Evolutionary conservation across 2,888 invertebrate genomes (phyloP).

Genomic region (Nomada flava): DNA sequence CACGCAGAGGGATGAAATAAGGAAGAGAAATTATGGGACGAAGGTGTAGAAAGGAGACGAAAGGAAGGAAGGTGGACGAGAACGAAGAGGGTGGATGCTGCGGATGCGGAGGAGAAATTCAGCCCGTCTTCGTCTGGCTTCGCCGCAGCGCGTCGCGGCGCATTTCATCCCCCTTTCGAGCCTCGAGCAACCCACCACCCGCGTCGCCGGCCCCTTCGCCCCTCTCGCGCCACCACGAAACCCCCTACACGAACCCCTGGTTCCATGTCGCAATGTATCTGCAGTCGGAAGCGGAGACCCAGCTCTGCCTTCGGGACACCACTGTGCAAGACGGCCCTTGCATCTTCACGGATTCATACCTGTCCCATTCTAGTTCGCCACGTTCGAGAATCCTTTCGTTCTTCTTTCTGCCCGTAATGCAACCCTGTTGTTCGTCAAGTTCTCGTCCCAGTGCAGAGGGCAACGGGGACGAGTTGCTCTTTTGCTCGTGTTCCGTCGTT

Average conservation of each 20-base stretch:
- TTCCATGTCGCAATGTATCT: constrained; percentile 83
- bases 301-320: constrained; percentile 58
- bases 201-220: constrained; percentile 49
- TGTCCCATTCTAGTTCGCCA: too few relatives aligned
- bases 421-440: not conserved
- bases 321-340: constrained; percentile 28
- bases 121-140: constrained; percentile 67
- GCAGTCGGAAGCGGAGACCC: constrained; percentile 78
- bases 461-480: not conserved
- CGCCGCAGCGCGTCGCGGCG: constrained; percentile 80
- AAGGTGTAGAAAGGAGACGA: constrained; percentile 2
- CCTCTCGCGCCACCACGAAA: constrained; percentile 61
- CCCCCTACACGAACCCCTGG: constrained; percentile 70
- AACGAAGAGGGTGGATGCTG: constrained; percentile 76
- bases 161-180: constrained; percentile 74
- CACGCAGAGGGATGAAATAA: not conserved
- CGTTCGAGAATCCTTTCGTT: not conserved
- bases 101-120: constrained; percentile 76
- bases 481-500: not conserved
- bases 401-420: too few relatives aligned
- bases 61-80: constrained; percentile 12
- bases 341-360: constrained; percentile 6
- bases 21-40: not conserved
- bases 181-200: constrained; percentile 55
- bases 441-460: not conserved